Base-by-base conservation (phyloP, 2,113 vertebrate species). In the Eublepharis macularius region DNA sequence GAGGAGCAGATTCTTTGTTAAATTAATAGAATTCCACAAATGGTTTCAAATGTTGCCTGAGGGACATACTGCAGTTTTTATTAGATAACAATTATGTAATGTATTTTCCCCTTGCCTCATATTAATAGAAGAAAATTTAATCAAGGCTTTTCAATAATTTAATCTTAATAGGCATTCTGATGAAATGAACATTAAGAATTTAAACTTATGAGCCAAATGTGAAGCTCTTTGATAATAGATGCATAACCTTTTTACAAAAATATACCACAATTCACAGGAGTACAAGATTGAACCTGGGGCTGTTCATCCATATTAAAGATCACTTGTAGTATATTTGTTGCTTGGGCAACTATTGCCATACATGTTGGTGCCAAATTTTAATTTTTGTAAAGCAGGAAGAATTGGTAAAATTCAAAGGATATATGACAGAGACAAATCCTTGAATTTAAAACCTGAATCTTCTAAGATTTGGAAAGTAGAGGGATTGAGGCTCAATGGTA, bases 31-130 rank as follows among this genome's bases (percentile, higher is more conserved):
- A 74, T 49, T 72, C 66, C 65, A 72, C 16, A 82, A 78, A 90
- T 29, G 87, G 0, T 8, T 45, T 91, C 49, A 47, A 88, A 86
- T 84, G 82, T 26, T 76, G 0, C 81, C 72, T 88, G 80, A 9
- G 49, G 39, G 26, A 26, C 88, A 4, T 66, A 89, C 16, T 3
- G 36, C 13, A 80, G 21, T 0, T 0, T 86, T 82, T 88, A 45
- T 90, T 39, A 81, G 70, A 57, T 77, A 82, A 51, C 75, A 87
- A 29, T 84, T 88, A 89, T 76, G 72, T 87, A 91, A 87, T 66
- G 47, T 49, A 29, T 39, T 82, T 77, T 17, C 43, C 19, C 63
- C 9, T 12, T 21, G 43, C 29, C 85, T 90, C 47, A 79, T 49
- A 70, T 84, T 80, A 54, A 54, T 43, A 86, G n/a, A 85, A 90